phyloP scores from a whole-genome alignment of 2,888 invertebrate genomes.

The Tetragnatha montana region DNA sequence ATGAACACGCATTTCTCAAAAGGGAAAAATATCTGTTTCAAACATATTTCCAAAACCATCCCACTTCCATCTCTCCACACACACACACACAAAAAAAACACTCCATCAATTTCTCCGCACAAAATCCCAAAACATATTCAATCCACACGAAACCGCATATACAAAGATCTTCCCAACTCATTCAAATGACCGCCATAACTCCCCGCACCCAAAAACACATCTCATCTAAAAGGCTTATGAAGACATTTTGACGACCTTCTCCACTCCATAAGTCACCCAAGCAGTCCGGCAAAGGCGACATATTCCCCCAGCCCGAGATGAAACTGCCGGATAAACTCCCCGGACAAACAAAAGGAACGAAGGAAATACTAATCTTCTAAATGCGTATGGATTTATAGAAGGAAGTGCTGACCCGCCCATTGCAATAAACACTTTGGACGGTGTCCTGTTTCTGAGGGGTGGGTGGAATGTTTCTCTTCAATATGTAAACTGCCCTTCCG shows the following conservation, averaged over 20 bases:
- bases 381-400: slow-evolving; percentile 39
- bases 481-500: slow-evolving; percentile 60
- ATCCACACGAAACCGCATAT: too few relatives aligned
- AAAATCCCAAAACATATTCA: not conserved
- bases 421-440: slow-evolving; percentile 49
- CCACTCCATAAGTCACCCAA: not conserved
- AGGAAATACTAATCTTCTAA: slow-evolving; percentile 44
- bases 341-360: slow-evolving; percentile 10
- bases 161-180: too few relatives aligned
- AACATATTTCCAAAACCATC: not conserved
- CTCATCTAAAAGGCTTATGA: slow-evolving; percentile 14
- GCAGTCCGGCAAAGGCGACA: slow-evolving; percentile 21
- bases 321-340: slow-evolving; percentile 11
- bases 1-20: too few relatives aligned
- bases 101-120: not conserved
- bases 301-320: slow-evolving; percentile 30
- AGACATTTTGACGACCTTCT: slow-evolving; percentile 41
- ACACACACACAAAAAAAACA: not conserved
- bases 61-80: not conserved
- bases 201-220: slow-evolving; percentile 1
- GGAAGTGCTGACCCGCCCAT: slow-evolving; percentile 22
- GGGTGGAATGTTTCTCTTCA: slow-evolving; percentile 53
- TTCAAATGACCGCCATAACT: too few relatives aligned
- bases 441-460: not conserved
- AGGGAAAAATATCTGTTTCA: not conserved